Conservation (phyloP, 1,140 invertebrate species). For the Agrypnia vestita region DNA sequence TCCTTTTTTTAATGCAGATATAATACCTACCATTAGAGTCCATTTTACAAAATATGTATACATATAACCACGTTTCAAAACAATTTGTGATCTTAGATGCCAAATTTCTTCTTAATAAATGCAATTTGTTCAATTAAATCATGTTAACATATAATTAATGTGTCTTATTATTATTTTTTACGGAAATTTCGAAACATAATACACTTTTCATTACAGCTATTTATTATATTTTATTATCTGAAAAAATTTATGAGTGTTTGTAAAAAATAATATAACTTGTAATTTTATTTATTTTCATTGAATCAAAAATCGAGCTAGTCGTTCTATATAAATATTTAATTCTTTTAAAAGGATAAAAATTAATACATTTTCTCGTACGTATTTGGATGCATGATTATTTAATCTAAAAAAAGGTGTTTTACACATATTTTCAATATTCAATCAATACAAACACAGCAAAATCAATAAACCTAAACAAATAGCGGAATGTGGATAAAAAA, state of each 20-base stretch:
- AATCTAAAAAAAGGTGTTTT: too few relatives aligned
- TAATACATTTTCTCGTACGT: too few relatives aligned
- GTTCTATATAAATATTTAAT: too few relatives aligned
- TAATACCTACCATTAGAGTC: not conserved
- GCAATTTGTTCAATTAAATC: slow-evolving; percentile 3
- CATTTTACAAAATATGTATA: slow-evolving; percentile 5
- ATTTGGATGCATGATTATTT: too few relatives aligned
- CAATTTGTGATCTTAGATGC: slow-evolving; percentile 23
- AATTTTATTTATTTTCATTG: slow-evolving; percentile 4
- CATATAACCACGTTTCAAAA: slow-evolving; percentile 9
- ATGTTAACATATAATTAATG: not conserved
- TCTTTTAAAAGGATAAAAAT: too few relatives aligned
- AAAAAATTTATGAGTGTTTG: slow-evolving; percentile 5
- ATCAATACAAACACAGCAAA: too few relatives aligned
- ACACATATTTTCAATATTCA: too few relatives aligned
- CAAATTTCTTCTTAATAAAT: slow-evolving; percentile 39
- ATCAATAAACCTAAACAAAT: too few relatives aligned
- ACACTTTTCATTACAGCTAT: not conserved
- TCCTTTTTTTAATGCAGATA: slow-evolving; percentile 39
- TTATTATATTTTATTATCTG: too few relatives aligned
- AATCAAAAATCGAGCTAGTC: too few relatives aligned
- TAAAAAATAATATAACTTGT: slow-evolving; percentile 6
- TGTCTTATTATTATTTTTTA: not conserved
- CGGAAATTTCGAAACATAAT: not conserved
- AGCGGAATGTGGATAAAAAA: too few relatives aligned